A percentile compares a stretch with the other conserved stretches of the same genome.
Evolutionary conservation across 1,140 invertebrate species (phyloP).

Genomic region (Caenorhabditis latens): DNA sequence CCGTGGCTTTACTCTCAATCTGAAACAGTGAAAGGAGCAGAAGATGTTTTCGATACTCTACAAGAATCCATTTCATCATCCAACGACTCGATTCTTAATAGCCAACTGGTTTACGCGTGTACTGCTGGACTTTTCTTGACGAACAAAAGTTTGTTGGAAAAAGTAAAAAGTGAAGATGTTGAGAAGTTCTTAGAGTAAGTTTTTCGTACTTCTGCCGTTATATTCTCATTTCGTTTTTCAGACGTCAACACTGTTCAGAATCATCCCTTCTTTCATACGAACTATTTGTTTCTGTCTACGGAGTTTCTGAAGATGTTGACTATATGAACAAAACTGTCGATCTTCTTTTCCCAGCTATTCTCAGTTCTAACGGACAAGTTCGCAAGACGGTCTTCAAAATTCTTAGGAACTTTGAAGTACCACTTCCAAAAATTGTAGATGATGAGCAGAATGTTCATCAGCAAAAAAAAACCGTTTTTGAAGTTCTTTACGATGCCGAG

Average conservation of each 20-base stretch:
- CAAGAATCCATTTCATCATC: background rate
- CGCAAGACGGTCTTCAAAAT: constrained; percentile 25
- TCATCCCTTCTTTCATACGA: constrained; percentile 39
- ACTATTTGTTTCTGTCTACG: constrained; percentile 21
- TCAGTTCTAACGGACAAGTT: constrained; percentile 32
- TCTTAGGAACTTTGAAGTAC: constrained; percentile 8
- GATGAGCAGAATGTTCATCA: constrained; percentile 44
- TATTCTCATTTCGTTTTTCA: background rate
- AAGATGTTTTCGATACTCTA: constrained; percentile 24
- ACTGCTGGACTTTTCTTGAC: constrained; percentile 19
- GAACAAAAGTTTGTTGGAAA: constrained; percentile 3
- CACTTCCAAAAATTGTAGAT: background rate
- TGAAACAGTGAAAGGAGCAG: constrained; percentile 12
- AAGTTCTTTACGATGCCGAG: constrained; percentile 58
- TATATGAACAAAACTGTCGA: constrained; percentile 3
- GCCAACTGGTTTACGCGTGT: background rate
- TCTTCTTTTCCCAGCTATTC: constrained; percentile 16
- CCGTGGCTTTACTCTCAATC: constrained; percentile 57
- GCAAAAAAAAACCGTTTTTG: constrained; percentile 46
- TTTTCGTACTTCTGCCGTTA: background rate
- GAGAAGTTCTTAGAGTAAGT: constrained; percentile 40
- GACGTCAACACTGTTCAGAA: constrained; percentile 48
- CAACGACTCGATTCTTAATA: background rate
- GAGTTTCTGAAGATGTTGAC: constrained; percentile 20
- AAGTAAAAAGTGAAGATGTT: background rate